A percentile compares a stretch with the other conserved stretches of the same genome.
Conservation (phyloP, 2,888 invertebrate genomes). For the Punctoribates punctum region DNA sequence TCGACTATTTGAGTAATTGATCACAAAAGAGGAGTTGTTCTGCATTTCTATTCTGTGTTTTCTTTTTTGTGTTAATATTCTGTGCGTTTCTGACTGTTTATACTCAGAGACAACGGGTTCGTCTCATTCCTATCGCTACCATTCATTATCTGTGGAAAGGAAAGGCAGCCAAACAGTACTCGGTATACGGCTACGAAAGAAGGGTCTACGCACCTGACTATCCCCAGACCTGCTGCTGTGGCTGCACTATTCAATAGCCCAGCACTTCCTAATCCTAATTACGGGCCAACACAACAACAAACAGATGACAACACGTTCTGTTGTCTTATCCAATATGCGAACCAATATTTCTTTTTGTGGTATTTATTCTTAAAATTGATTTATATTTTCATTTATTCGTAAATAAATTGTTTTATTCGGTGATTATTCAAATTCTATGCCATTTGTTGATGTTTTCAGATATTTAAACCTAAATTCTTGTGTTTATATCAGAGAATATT, state of each 20-base stretch:
- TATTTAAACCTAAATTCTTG: background rate
- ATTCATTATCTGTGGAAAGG: slow-evolving; percentile 53
- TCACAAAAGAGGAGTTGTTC: background rate
- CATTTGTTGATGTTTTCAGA: no score
- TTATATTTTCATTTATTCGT: no score
- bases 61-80: background rate
- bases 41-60: background rate
- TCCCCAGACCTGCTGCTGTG: slow-evolving; percentile 54
- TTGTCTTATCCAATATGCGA: no score
- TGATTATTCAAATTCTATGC: no score
- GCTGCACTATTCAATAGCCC: slow-evolving; percentile 47
- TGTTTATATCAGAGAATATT: background rate
- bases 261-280: background rate
- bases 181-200: slow-evolving; percentile 54
- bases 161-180: slow-evolving; percentile 49
- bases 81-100: slow-evolving; percentile 36
- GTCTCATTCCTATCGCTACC: slow-evolving; percentile 54
- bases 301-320: background rate
- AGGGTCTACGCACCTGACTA: slow-evolving; percentile 54
- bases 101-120: slow-evolving; percentile 53
- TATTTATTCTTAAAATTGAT: no score
- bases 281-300: background rate
- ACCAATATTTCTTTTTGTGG: no score
- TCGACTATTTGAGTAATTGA: slow-evolving; percentile 28
- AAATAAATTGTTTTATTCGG: no score